Conservation (phyloP, 2,888 invertebrate genomes). For the Odontomyia ornata region DNA sequence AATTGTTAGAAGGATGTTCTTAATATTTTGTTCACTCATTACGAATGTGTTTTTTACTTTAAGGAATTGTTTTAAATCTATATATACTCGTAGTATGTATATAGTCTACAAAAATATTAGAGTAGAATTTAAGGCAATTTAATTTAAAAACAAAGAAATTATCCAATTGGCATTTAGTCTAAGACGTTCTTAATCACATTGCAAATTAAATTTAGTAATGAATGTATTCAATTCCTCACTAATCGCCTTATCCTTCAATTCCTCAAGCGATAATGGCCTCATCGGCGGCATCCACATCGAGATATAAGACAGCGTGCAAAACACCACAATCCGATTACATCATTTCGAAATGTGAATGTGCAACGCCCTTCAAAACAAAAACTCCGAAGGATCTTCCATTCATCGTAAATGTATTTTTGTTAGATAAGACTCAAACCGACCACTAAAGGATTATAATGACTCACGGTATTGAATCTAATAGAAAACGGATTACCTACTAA, state of each 20-base stretch:
- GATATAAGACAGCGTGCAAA: constrained; percentile 18
- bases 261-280: neutral
- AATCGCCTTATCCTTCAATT: neutral
- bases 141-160: no score
- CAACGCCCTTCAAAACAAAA: constrained; percentile 9
- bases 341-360: neutral
- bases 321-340: constrained; percentile 42
- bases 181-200: no score
- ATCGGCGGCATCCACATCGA: neutral
- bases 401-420: neutral
- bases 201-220: no score
- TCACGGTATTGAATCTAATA: constrained; percentile 27
- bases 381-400: neutral
- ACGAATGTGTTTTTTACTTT: no score
- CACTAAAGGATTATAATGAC: constrained; percentile 22
- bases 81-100: no score
- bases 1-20: neutral
- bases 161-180: no score
- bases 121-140: no score
- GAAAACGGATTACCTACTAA: constrained; percentile 33
- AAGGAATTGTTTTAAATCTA: no score
- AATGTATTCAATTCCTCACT: no score
- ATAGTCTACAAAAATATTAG: no score
- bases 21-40: no score
- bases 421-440: constrained; percentile 8